Conservation (phyloP, 2,888 invertebrate genomes). For the Tachystola acroxantha region DNA sequence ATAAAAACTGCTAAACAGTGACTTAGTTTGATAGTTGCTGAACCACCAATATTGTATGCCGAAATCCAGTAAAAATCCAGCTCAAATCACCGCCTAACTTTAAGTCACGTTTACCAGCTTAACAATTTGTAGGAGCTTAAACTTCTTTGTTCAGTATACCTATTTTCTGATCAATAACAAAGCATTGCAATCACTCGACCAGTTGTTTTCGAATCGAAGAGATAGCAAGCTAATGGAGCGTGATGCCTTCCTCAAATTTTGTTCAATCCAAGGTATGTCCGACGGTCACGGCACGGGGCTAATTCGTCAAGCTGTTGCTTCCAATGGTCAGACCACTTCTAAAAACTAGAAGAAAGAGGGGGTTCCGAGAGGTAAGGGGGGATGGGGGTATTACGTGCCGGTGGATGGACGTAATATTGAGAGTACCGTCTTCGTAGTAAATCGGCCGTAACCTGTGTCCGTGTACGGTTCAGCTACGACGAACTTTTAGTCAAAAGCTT, state of each 20-base stretch:
- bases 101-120: no score
- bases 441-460: slow-evolving; percentile 53
- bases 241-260: slow-evolving; percentile 36
- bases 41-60: no score
- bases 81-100: no score
- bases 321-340: slow-evolving; percentile 24
- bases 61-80: no score
- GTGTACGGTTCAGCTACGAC: slow-evolving; percentile 33
- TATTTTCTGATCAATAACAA: no score
- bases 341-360: slow-evolving; percentile 33
- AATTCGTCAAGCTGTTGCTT: slow-evolving; percentile 53
- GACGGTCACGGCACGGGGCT: slow-evolving; percentile 46
- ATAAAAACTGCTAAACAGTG: no score
- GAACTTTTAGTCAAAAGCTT: slow-evolving; percentile 23
- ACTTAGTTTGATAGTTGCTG: no score
- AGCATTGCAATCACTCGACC: no score
- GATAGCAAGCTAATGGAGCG: slow-evolving; percentile 33
- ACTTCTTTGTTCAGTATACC: no score
- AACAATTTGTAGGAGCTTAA: no score
- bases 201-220: slow-evolving; percentile 5
- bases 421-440: slow-evolving; percentile 59
- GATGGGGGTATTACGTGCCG: slow-evolving; percentile 43
- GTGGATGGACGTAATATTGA: slow-evolving; percentile 47
- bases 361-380: slow-evolving; percentile 13
- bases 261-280: slow-evolving; percentile 26